These are phyloP conservation scores for Mastigias papua DNA, from an alignment of 30 jellyfish, hydroid and myxozoan species.

Conservation along the genomic window DNA sequence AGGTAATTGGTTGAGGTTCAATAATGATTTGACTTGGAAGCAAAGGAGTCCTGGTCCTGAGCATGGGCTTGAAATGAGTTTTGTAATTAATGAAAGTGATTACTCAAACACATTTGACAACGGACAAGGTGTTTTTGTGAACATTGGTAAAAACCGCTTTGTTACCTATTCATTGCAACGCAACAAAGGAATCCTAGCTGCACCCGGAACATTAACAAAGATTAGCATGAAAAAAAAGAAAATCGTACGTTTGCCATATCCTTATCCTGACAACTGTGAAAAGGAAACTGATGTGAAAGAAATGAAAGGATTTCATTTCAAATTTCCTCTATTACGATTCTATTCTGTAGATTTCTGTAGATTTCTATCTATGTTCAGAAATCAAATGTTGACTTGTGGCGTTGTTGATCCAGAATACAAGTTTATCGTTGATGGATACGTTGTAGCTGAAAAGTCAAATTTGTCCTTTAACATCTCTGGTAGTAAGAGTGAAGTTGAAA, in stretches of 20 bases:
- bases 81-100: background rate
- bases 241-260: background rate
- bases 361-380: background rate
- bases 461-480: background rate
- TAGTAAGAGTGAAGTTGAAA: background rate
- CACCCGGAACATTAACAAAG: background rate
- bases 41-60: background rate
- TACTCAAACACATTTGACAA: background rate
- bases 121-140: background rate
- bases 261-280: background rate
- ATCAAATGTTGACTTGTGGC: background rate
- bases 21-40: background rate
- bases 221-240: background rate
- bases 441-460: background rate
- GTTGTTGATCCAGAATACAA: background rate
- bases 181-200: background rate
- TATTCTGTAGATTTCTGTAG: background rate
- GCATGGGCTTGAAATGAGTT: background rate
- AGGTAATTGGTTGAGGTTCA: background rate
- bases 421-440: background rate
- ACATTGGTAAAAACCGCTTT: background rate
- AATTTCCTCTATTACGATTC: background rate
- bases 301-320: background rate
- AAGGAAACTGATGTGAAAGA: background rate
- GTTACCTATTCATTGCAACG: background rate